Evolutionary conservation across 2,888 invertebrate genomes (phyloP), one percentile per base, ranked within the genome.

Genomic region (Carabus problematicus): DNA sequence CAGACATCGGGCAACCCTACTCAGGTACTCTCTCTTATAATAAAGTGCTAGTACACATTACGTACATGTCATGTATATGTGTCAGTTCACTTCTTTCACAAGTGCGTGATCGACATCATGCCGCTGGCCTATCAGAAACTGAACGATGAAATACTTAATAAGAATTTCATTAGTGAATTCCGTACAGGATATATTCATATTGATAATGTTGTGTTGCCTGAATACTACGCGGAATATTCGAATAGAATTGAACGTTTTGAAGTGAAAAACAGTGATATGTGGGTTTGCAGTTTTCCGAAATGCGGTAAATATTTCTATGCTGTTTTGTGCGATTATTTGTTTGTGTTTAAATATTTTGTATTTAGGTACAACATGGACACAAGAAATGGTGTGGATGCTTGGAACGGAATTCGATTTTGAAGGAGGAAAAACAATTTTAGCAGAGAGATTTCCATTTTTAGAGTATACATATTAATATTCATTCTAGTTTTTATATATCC

Each of bases 341-440:
- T 8, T 11, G 29, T 29, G 29, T 64, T 18, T 18, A 8, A 54
- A 14, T 70, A 49, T 71, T 58, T 29, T 29, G 29, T 29, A 29
- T 78, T 49, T 75, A 89, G 90, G 90, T 3, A 92, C 92, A 18
- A 92, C 92, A 14, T 92, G 92, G 92, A 85, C 89, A 0, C 91
- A 91, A 78, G 91, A 92, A 82, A 85, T 92, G 82, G 86, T 90
- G 0, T 92, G 91, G 88, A 82, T 90, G 70, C 83, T 91, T 49
- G 84, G 85, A 70, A 88, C 88, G 71, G 82, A 88, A 72, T 78
- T 89, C 58, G 85, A 91, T 78, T 88, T 85, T 71, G 82, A 85
- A 68, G 81, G 80, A 18, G 89, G 89, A 0, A 84, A 85, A 77
- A 74, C 75, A 70, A 81, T 81, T 19, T 78, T 88, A 0, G 83